Base-by-base conservation (phyloP, 1,140 invertebrate genomes). In the Planococcus citri region DNA sequence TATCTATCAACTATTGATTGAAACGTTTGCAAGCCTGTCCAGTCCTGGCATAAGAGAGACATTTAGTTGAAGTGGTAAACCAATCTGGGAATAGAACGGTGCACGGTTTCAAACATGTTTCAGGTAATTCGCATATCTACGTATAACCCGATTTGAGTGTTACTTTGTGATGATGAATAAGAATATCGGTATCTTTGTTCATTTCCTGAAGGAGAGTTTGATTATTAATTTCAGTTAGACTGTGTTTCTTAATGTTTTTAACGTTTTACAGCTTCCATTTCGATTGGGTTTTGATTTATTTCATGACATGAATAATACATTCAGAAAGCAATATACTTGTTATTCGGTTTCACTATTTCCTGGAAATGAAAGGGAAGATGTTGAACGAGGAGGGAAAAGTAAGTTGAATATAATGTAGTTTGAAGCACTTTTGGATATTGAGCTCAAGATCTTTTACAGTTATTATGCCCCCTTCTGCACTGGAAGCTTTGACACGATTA, bases 331-430 rank as follows among this genome's bases (percentile, higher is more conserved):
- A 17, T 93, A 91, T 78, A 84, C 87, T 79, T 97, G 94, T 80
- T 98, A 88, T 80, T 97, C 95, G 1, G 93, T 97, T 0, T 94
- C 93, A 0, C 96, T 98, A 94, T 79, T 97, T 58, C 92, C 92
- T 37, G 92, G 93, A 71, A 92, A 92, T 76, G 94, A 97, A 74
- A 82, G 94, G 72, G 87, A 92, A 76, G 93, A 97, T 80, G 93
- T 98, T n/a, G 95, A 98, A 83, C 85, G 90, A 76, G 95, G 95
- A 75, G 95, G 95, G 74, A 98, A 98, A 86, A 98, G 93, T 95
- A 82, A 83, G 84, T 77, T 72, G 14, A 37, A 68, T 24, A n/a
- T n/a, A n/a, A n/a, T n/a, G n/a, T n/a, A 70, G 12, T 67, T 38
- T 21, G 33, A 24, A 68, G 3, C 25, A 6, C n/a, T n/a, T n/a